phyloP scores from a whole-genome alignment of 2,888 invertebrate species.

The Boloria euphrosyne region DNA sequence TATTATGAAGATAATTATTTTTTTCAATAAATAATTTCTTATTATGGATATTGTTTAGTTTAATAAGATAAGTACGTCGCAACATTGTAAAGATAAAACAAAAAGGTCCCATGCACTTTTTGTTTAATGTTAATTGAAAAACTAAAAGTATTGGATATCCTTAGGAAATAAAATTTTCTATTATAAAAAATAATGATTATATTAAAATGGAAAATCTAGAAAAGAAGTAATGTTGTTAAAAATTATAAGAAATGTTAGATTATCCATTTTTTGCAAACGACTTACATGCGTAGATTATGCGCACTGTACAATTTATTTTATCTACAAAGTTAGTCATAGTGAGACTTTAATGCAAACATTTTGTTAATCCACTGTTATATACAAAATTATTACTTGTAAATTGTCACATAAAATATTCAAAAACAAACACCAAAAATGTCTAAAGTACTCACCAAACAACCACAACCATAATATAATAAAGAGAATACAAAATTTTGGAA shows the following conservation, averaged over 20 bases:
- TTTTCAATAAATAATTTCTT: no score
- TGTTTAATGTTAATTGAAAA: no score
- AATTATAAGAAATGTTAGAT: background rate
- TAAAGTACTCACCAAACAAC: conserved; percentile 26
- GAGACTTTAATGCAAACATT: background rate
- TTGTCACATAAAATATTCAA: background rate
- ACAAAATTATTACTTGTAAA: background rate
- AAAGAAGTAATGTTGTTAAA: background rate
- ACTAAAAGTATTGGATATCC: background rate
- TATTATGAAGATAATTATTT: no score
- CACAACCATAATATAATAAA: conserved; percentile 16
- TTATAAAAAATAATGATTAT: background rate
- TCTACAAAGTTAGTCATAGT: background rate
- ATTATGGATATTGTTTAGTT: no score
- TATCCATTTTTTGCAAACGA: background rate
- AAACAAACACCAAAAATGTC: background rate
- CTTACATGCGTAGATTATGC: background rate
- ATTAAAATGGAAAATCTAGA: conserved; percentile 4
- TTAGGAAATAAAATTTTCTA: background rate
- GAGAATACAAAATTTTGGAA: conserved; percentile 28
- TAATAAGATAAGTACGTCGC: no score
- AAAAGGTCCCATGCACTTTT: no score
- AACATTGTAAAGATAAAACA: no score
- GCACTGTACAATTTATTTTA: background rate
- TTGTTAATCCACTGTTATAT: background rate